Evolutionary conservation across 2,113 vertebrate species (phyloP), one percentile per base, ranked within the genome.

Genomic region (Cricetomys ansorgei): DNA sequence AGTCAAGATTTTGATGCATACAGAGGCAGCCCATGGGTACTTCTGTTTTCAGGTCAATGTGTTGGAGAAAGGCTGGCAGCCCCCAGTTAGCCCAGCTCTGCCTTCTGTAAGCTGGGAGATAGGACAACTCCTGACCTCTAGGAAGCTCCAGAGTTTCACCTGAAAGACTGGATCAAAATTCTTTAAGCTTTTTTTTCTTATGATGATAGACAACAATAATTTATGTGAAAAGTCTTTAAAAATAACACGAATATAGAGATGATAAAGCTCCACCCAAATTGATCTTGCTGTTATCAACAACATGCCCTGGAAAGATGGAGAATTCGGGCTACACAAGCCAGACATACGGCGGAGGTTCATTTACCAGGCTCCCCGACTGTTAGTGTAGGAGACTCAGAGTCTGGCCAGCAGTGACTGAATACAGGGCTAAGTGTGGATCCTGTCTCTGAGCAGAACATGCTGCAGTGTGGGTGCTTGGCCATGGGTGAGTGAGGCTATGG

Each of bases 101-200:
- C 43, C 0, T 0, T 0, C 31, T 57, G 2, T 17, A 37, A 7
- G 37, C n/a, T 3, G 5, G 48, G n/a, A 55, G n/a, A 10, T 7
- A 72, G n/a, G 27, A 43, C 5, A 0, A 40, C 43, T 27, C 64
- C 83, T 31, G 29, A 40, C 1, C 50, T n/a, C 72, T 0, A 4
- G 0, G 13, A 9, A 0, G 34, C 16, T 50, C 7, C n/a, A 40
- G 73, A 40, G 9, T 12, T 55, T 40, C 17, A 40, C 75, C 34
- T n/a, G 43, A 45, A 29, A 79, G 67, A 3, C 7, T 29, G 37
- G 48, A 72, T 23, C 31, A 0, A 1, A 8, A 0, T 8, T 0
- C 0, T 65, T 15, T 1, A 59, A 48, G 17, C n/a, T 0, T 0
- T 0, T 5, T 5, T 0, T 5, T 5, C 17, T 0, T 3, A 3